phyloP scores from a whole-genome alignment of 2,888 invertebrate genomes.

The Ophonus ardosiacus region DNA sequence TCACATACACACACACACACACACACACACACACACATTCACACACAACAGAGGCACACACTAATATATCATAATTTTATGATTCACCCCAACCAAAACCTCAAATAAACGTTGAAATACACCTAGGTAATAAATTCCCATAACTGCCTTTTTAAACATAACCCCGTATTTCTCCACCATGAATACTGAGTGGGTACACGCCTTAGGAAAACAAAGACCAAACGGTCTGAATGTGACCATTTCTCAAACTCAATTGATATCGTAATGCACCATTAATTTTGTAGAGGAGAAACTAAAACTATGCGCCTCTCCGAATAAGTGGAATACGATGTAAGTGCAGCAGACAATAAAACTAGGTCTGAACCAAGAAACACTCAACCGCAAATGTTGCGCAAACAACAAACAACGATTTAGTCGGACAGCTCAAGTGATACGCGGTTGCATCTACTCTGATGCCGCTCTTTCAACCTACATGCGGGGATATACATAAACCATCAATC shows the following conservation, averaged over 20 bases:
- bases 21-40: no score
- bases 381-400: slow-evolving; percentile 44
- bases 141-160: not conserved
- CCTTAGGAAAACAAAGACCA: not conserved
- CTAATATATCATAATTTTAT: not conserved
- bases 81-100: not conserved
- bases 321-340: slow-evolving; percentile 41
- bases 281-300: slow-evolving; percentile 41
- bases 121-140: not conserved
- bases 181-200: not conserved
- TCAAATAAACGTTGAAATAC: not conserved
- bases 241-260: slow-evolving; percentile 37
- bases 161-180: not conserved
- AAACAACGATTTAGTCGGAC: slow-evolving; percentile 21
- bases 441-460: not conserved
- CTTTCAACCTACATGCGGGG: no score
- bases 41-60: no score
- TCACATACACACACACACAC: no score
- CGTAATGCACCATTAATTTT: slow-evolving; percentile 51
- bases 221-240: not conserved
- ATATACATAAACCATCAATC: no score
- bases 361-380: slow-evolving; percentile 21
- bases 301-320: slow-evolving; percentile 29
- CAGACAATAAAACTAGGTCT: slow-evolving; percentile 51
- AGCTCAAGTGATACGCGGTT: not conserved